Evolutionary conservation across 2,797 vertebrate genomes (phyloP).

Genomic region (Xenops minutus): DNA sequence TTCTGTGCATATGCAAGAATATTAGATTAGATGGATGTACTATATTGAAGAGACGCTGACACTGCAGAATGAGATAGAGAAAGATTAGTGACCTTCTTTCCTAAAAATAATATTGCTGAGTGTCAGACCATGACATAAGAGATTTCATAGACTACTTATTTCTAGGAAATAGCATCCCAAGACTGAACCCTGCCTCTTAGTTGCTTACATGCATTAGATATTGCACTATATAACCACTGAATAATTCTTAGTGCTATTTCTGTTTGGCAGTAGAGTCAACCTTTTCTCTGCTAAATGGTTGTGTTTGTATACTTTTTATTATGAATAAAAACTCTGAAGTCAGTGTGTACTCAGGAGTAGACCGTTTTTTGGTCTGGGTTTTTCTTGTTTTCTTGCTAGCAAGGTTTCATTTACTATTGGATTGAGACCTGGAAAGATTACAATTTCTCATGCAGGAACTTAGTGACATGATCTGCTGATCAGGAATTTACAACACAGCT

Average conservation of each 20-base stretch:
- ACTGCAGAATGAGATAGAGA: not conserved
- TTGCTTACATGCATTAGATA: fast-evolving
- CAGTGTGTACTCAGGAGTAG: not conserved
- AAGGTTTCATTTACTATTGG: not conserved
- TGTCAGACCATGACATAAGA: not conserved
- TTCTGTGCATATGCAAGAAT: not conserved
- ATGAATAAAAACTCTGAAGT: not conserved
- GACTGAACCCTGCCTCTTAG: not conserved
- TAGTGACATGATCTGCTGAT: not conserved
- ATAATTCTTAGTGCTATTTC: not conserved
- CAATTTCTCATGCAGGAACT: not conserved
- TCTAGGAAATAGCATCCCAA: not conserved
- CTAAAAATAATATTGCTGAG: not conserved
- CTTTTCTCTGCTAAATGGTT: not conserved
- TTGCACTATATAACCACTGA: fast-evolving
- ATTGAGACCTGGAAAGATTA: not conserved
- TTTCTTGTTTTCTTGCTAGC: not conserved
- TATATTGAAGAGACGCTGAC: not conserved
- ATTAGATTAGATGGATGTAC: not conserved
- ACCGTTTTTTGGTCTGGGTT: not conserved
- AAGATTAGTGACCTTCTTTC: not conserved
- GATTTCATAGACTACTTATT: not conserved
- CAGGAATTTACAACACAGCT: not conserved
- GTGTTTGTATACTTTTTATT: not conserved
- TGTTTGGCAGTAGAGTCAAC: not conserved